Conservation (phyloP, 1,140 invertebrate species). For the Drosophila miranda region DNA sequence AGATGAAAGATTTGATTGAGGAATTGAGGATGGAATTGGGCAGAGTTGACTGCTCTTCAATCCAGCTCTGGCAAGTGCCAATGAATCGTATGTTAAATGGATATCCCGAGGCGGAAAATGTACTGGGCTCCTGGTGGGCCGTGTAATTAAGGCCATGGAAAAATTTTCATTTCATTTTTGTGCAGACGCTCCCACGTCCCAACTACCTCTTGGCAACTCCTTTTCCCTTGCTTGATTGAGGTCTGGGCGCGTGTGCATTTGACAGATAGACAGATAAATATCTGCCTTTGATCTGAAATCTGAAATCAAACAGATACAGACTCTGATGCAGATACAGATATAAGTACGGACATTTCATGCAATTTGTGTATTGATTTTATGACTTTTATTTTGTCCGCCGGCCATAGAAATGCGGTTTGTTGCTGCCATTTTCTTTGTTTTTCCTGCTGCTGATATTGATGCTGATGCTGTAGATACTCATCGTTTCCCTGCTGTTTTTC, state of each 20-base stretch:
- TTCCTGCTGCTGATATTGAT: not conserved
- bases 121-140: not conserved
- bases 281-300: too few species aligned
- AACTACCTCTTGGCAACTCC: not conserved
- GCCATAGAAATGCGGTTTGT: slow-evolving; percentile 28
- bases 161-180: not conserved
- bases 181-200: not conserved
- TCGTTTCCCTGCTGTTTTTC: slow-evolving; percentile 8
- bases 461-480: not conserved
- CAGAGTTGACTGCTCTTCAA: too few species aligned
- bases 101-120: not conserved
- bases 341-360: slow-evolving; percentile 29
- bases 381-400: slow-evolving; percentile 49
- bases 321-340: slow-evolving; percentile 6
- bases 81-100: slow-evolving; percentile 21
- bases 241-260: not conserved
- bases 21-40: not conserved
- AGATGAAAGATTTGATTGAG: too few species aligned
- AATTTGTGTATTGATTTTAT: slow-evolving; percentile 55
- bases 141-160: slow-evolving; percentile 19
- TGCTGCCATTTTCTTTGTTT: slow-evolving; percentile 2
- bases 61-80: slow-evolving; percentile 22
- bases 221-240: slow-evolving; percentile 2
- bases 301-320: not conserved
- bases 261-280: not conserved